Evolutionary conservation across 1,140 invertebrate genomes (phyloP), one percentile per base, ranked within the genome.

Genomic region (Zaprionus camerounensis): DNA sequence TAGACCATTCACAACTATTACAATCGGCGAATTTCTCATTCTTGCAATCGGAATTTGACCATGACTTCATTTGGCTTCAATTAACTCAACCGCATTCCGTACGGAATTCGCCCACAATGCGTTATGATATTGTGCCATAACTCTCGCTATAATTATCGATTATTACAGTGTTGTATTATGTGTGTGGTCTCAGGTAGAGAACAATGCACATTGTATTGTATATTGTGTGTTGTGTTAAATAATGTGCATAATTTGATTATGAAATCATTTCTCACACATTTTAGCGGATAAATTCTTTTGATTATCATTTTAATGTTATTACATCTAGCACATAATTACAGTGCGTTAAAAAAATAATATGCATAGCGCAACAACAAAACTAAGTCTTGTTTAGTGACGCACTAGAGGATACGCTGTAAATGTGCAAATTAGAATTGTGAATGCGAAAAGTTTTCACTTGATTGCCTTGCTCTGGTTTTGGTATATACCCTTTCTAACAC

Each of bases 191-290:
- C 41, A 46, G 38, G 68, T 0, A 12, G 20, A 55, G 36, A 41
- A 55, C 36, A 55, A 71, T 63, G 9, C 15, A 17, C 55, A 41
- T 2, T 41, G 38, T 6, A n/a, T 31, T 31, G 38, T 6, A 2
- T 7, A 2, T 9, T 13, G 13, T 11, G 15, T 57, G 26, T 17
- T 28, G 34, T 6, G 12, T 55, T 53, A 55, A 61, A 68, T 68
- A 53, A 69, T 69, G 56, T 70, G 49, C 53, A 71, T 75, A 64
- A 75, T 75, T 75, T 71, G 72, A 71, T 75, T 71, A 71, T 76
- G 13, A 71, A 76, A 71, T 71, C 61, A 65, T 56, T 71, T 65
- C 26, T 20, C 68, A 65, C 63, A 51, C 26, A 68, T 73, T 73
- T 44, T 11, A 26, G 20, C n/a, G 11, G 56, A 51, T 67, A 67